Conservation (phyloP, 2,113 vertebrate species). For the Apteryx owenii region DNA sequence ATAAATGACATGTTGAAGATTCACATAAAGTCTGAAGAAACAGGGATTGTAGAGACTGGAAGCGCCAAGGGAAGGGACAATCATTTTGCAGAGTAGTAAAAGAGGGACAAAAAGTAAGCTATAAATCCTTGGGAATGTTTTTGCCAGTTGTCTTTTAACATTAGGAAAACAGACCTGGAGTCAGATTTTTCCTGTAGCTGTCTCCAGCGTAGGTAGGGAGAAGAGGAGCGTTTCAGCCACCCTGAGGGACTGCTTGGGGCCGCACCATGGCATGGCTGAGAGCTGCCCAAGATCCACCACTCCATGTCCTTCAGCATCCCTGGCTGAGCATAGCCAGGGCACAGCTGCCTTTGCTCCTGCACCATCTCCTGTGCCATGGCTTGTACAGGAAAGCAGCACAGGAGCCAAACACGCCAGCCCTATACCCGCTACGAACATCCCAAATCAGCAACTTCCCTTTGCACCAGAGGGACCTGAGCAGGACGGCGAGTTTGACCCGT, state of each 20-base stretch:
- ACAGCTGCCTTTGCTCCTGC: neutral
- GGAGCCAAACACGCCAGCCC: accelerated
- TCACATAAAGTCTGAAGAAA: neutral
- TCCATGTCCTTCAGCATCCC: neutral
- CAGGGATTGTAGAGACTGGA: neutral
- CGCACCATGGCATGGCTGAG: neutral
- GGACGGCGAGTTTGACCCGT: accelerated
- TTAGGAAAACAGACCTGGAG: neutral
- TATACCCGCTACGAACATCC: neutral
- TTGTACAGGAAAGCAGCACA: accelerated
- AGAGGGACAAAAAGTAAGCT: neutral
- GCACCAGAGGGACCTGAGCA: neutral
- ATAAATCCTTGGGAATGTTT: neutral
- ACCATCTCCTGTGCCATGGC: accelerated
- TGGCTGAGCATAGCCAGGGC: neutral
- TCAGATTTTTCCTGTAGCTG: neutral
- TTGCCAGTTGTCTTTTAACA: neutral
- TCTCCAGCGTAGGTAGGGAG: neutral
- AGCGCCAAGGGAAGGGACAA: neutral
- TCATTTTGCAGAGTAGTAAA: neutral
- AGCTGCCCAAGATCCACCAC: neutral
- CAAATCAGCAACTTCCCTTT: accelerated
- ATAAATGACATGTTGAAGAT: neutral
- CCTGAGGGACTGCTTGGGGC: neutral
- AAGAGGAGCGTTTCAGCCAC: neutral